phyloP scores from a whole-genome alignment of 2,113 vertebrate genomes.

The Seriola aureovittata region DNA sequence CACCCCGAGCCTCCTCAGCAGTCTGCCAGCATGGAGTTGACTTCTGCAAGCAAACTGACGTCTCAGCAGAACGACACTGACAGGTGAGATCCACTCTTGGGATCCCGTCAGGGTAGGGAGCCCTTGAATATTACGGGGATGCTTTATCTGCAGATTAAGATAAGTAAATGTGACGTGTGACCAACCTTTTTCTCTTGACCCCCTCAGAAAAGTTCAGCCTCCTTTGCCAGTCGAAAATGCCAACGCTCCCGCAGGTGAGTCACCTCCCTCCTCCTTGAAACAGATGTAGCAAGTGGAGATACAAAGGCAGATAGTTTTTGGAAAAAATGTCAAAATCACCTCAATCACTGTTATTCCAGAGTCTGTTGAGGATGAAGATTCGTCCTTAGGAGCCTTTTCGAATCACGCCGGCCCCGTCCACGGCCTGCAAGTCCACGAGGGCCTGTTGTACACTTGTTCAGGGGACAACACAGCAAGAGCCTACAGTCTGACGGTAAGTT shows the following conservation, averaged over 20 bases:
- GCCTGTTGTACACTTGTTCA: slow-evolving; percentile 92
- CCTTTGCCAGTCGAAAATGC: slow-evolving; percentile 75
- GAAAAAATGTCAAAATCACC: fast-evolving
- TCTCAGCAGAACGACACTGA: slow-evolving; percentile 37
- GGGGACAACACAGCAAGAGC: slow-evolving; percentile 93
- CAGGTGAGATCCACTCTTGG: slow-evolving; percentile 39
- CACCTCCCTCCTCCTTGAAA: not conserved
- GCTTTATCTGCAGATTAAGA: not conserved
- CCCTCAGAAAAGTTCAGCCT: slow-evolving; percentile 73
- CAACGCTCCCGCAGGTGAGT: slow-evolving; percentile 85
- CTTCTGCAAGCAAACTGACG: slow-evolving; percentile 87
- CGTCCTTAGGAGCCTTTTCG: slow-evolving; percentile 89
- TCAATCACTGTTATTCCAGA: slow-evolving; percentile 68
- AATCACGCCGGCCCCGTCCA: slow-evolving; percentile 92
- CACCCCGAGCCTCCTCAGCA: slow-evolving; percentile 54
- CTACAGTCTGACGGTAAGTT: slow-evolving; percentile 89
- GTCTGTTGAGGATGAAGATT: slow-evolving; percentile 88
- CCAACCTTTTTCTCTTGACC: slow-evolving; percentile 18
- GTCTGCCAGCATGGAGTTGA: slow-evolving; percentile 87
- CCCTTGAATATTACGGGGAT: not conserved
- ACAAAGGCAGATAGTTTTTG: not conserved
- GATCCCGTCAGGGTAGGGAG: not conserved
- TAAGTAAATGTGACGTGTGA: slow-evolving; percentile 10
- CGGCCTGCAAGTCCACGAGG: slow-evolving; percentile 91
- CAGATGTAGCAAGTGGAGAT: not conserved